Evolutionary conservation across 1,140 invertebrate genomes (phyloP).

Genomic region (Thalassaphorura encarpata): DNA sequence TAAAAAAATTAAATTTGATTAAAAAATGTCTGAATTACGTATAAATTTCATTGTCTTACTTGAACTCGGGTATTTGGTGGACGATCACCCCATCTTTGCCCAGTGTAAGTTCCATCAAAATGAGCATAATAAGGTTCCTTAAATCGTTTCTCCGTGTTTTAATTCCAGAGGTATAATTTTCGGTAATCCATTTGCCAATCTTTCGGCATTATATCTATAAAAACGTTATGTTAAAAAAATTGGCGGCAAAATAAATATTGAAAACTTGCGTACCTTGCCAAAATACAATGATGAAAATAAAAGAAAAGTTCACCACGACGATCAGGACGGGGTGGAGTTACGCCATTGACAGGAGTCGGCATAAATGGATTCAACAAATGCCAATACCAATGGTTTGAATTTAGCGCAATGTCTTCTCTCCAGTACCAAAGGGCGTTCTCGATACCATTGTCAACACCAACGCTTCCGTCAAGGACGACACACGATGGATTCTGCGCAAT

Average conservation of each 20-base stretch:
- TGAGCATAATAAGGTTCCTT: background rate
- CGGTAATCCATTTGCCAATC: constrained; percentile 16
- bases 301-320: constrained; percentile 4
- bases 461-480: background rate
- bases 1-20: background rate
- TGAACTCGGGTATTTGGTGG: constrained; percentile 13
- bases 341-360: background rate
- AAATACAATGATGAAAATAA: background rate
- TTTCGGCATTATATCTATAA: constrained; percentile 5
- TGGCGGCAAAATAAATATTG: too few relatives aligned
- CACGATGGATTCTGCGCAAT: background rate
- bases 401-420: constrained; percentile 1
- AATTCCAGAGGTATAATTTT: background rate
- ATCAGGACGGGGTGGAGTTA: background rate
- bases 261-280: too few relatives aligned
- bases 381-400: constrained; percentile 7
- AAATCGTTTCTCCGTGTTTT: background rate
- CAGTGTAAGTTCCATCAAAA: constrained; percentile 16
- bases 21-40: background rate
- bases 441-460: background rate
- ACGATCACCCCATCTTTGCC: constrained; percentile 14
- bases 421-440: constrained; percentile 8
- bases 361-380: constrained; percentile 2
- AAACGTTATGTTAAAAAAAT: too few relatives aligned
- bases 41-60: constrained; percentile 2